Base-by-base conservation (phyloP, 1,140 invertebrate genomes). In the Sarcophaga peregrina region DNA sequence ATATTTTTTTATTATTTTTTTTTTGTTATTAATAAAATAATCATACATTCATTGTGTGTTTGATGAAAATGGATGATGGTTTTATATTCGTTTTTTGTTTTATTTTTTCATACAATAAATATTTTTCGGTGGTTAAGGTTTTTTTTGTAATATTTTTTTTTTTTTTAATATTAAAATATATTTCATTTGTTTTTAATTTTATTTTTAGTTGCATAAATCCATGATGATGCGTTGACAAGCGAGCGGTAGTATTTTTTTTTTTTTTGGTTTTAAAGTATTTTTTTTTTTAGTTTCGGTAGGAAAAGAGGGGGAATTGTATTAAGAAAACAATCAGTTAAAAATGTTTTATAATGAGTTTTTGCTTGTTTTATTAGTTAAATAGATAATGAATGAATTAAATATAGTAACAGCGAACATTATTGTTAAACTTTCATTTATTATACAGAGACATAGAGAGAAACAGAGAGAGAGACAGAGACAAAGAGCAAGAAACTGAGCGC, bases 241-340 rank as follows among this genome's bases (percentile, higher is more conserved):
- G 83, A 81, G 20, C 80, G 80, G 10, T 54, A n/a, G 74, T 76
- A n/a, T 76, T 37, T 76, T 81, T 80, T 81, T 58, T 45, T 37
- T 58, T 25, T 54, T 54, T 50, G 78, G 6, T 62, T 81, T 81
- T 25, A 45, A 62, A 54, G 62, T 68, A 68, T 15, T 15, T 15
- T 13, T 85, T 46, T 85, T 82, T 84, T 84, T 81, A 54, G 83
- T 84, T 81, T 81, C 86, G 54, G 75, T 25, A 46, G 62, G 74
- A 75, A 83, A 78, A 78, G 80, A 45, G 50, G 78, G 82, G 78
- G 81, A 83, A 25, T 85, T 83, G 58, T 84, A 84, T 86, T 85
- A 85, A 84, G 83, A 85, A 84, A 85, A 85, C 85, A 87, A 87
- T 87, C 85, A 86, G 84, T 88, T 86, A 85, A 85, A 85, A 86